Percentiles rank a stretch among this genome's conserved stretches.
phyloP scores from a whole-genome alignment of 1,140 invertebrate genomes.

The Bombus picipes region DNA sequence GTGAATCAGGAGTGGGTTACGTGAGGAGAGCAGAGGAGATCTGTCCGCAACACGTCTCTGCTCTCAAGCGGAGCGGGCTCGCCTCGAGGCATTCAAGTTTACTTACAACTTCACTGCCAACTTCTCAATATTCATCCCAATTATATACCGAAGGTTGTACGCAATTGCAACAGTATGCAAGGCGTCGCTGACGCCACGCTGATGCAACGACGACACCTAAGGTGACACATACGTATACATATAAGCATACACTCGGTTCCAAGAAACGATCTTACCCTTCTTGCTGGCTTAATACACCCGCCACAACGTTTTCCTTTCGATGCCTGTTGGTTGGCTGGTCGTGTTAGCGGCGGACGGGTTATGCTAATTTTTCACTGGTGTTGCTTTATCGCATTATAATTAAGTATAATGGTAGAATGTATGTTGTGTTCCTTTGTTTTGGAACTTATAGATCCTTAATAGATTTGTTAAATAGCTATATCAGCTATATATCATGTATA shows the following conservation, averaged over 20 bases:
- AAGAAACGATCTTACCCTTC: slow-evolving; percentile 41
- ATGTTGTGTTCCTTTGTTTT: no score
- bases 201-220: neutral
- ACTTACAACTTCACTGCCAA: slow-evolving; percentile 83
- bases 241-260: slow-evolving; percentile 17
- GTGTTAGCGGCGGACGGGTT: neutral
- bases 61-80: slow-evolving; percentile 79
- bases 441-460: no score
- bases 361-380: neutral
- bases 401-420: no score
- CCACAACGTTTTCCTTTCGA: neutral
- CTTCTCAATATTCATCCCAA: slow-evolving; percentile 83
- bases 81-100: slow-evolving; percentile 81
- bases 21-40: slow-evolving; percentile 72
- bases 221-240: neutral
- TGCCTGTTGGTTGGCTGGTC: neutral
- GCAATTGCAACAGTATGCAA: slow-evolving; percentile 68
- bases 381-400: neutral
- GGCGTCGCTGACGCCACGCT: neutral
- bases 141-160: slow-evolving; percentile 77
- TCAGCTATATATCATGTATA: no score
- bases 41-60: slow-evolving; percentile 83
- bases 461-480: no score
- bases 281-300: slow-evolving; percentile 22
- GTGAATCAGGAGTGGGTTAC: slow-evolving; percentile 68